Evolutionary conservation across 2,888 invertebrate species (phyloP), one percentile per base, ranked within the genome.

Genomic region (Lycaena phlaeas): DNA sequence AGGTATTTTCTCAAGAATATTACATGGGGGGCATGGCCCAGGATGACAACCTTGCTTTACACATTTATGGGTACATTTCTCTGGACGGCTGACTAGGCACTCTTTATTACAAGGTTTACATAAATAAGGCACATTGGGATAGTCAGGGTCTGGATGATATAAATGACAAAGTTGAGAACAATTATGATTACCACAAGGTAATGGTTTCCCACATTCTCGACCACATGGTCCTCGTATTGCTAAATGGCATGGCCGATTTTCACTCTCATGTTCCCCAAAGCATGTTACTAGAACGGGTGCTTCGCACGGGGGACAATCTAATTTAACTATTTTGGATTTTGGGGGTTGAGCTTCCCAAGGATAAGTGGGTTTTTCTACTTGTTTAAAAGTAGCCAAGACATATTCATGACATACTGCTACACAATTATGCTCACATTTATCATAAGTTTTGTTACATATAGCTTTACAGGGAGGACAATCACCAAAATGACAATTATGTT

Each of bases 381-480:
- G 85, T 38, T 88, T 81, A 45, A 84, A 82, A 46, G 89, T 87
- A 1, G 91, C 87, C 49, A 89, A 85, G 1, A 93, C 90, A 50
- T 90, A 88, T 27, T 90, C 87, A 68, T 96, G 96, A 61, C 96
- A 96, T n/a, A 76, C 64, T 0, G 87, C 86, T 40, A 86, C 85
- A 66, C 95, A 96, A 2, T 71, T 64, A 41, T 96, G 96, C 0
- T 72, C 72, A 64, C 94, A 94, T 30, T 68, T 73, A 17, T 77
- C 48, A 46, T 81, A 76, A 7, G 50, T 40, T 51, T 91, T 87
- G 6, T 85, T 84, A 66, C 97, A 97, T 27, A 87, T 77, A 56
- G 94, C 91, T 45, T 81, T 86, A 62, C 97, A 97, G 0, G 92
- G 89, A 0, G 96, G 93, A 62, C 96, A 96, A 22, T 90, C 88